Evolutionary conservation across 2,113 vertebrate species (phyloP).

Genomic region (Hucho hucho): DNA sequence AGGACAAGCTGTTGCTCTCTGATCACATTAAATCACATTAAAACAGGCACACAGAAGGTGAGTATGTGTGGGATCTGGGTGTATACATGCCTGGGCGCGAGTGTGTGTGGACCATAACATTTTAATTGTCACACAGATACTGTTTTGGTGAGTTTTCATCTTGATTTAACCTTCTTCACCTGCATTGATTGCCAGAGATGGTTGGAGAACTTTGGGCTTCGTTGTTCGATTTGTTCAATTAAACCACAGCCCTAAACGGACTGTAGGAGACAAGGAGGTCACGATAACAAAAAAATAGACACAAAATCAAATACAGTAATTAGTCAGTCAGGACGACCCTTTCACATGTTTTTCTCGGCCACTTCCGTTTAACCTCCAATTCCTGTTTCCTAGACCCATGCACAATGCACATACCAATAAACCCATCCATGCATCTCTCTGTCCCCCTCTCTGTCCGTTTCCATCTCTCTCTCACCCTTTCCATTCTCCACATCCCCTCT

Average conservation of each 20-base stretch:
- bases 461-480: background rate
- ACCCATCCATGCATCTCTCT: background rate
- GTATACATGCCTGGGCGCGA: background rate
- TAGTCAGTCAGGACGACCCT: background rate
- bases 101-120: background rate
- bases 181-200: conserved; percentile 1
- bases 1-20: conserved; percentile 14
- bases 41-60: background rate
- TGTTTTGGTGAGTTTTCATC: background rate
- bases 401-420: too few species aligned
- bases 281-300: background rate
- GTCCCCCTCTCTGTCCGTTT: background rate
- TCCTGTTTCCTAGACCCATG: background rate
- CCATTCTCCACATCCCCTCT: background rate
- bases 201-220: background rate
- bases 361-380: background rate
- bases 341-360: background rate
- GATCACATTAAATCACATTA: conserved; percentile 32
- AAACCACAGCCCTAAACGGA: background rate
- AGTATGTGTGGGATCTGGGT: too few species aligned
- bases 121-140: background rate
- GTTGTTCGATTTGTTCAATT: background rate
- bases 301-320: background rate
- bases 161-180: conserved; percentile 4
- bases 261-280: conserved; percentile 1